Conservation (phyloP, 2,888 invertebrate species). For the Criorhina ranunculi region DNA sequence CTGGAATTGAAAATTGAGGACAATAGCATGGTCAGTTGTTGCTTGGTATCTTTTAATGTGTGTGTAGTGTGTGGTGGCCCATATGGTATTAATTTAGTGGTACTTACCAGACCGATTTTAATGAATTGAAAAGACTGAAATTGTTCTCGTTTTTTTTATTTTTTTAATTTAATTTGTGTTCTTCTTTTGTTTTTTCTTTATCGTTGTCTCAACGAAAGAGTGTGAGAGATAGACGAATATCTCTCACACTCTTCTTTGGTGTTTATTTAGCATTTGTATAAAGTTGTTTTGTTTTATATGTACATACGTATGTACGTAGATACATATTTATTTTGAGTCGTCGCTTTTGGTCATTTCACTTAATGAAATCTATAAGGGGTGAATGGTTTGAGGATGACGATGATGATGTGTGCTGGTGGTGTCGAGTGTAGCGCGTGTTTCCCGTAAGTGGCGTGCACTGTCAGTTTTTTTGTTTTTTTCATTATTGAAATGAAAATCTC, state of each 20-base stretch:
- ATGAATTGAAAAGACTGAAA: conserved; percentile 74
- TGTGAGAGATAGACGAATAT: conserved; percentile 66
- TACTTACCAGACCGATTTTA: conserved; percentile 77
- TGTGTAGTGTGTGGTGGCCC: conserved; percentile 62
- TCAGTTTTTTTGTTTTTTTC: conserved; percentile 13
- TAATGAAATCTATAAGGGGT: conserved; percentile 74
- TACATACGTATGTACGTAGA: too few relatives aligned
- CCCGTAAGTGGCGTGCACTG: conserved; percentile 50
- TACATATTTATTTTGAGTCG: conserved; percentile 70
- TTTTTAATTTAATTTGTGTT: too few relatives aligned
- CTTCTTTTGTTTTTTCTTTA: conserved; percentile 52
- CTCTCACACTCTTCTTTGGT: conserved; percentile 45
- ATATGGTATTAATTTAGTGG: conserved; percentile 77
- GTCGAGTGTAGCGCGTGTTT: conserved; percentile 70
- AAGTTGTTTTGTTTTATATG: conserved; percentile 20
- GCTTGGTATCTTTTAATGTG: conserved; percentile 4
- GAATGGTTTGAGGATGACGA: conserved; percentile 63
- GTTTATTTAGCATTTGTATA: conserved; percentile 65
- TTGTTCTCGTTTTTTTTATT: conserved; percentile 51
- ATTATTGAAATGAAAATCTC: conserved; percentile 58
- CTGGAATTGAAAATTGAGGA: conserved; percentile 67
- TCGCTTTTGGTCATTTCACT: conserved; percentile 71
- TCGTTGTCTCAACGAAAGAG: conserved; percentile 45
- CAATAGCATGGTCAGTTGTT: conserved; percentile 61
- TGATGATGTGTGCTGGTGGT: conserved; percentile 56